A percentile compares a stretch with the other conserved stretches of the same genome.
phyloP scores from a whole-genome alignment of 2,113 vertebrate genomes.

The Oreochromis niloticus region DNA sequence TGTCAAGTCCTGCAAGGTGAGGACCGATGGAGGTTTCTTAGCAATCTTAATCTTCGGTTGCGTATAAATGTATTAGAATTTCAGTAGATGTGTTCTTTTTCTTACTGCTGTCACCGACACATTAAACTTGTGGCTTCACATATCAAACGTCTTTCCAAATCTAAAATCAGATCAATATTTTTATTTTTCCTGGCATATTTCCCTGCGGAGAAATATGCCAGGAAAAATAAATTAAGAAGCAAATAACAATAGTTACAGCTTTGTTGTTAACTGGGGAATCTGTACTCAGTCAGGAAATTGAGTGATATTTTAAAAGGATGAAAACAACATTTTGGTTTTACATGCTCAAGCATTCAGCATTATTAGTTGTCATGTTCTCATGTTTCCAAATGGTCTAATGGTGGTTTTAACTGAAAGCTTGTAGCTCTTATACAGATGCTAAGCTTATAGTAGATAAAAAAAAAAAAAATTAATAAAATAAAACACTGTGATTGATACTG shows the following conservation, averaged over 20 bases:
- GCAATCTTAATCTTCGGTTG: not conserved
- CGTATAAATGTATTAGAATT: not conserved
- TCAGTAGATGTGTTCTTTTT: not conserved
- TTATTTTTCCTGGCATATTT: not conserved
- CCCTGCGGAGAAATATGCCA: not conserved
- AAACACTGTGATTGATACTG: not conserved
- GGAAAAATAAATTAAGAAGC: not conserved
- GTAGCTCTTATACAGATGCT: not conserved
- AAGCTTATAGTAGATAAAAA: not conserved
- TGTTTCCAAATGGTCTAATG: not conserved
- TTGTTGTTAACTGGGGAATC: not conserved
- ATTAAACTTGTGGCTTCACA: not conserved
- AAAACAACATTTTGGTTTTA: not conserved
- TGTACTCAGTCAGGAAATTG: not conserved
- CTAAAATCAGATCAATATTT: not conserved
- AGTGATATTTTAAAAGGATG: not conserved
- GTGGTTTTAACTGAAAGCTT: not conserved
- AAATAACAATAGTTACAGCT: not conserved
- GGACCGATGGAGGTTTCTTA: not conserved
- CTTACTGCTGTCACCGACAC: not conserved
- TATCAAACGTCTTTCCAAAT: not conserved
- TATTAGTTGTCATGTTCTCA: not conserved
- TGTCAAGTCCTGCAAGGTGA: slow-evolving; percentile 90
- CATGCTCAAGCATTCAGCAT: not conserved
- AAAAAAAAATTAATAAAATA: not conserved